Conservation (phyloP, 2,888 invertebrate species). For the Chymomyza caudatula region DNA sequence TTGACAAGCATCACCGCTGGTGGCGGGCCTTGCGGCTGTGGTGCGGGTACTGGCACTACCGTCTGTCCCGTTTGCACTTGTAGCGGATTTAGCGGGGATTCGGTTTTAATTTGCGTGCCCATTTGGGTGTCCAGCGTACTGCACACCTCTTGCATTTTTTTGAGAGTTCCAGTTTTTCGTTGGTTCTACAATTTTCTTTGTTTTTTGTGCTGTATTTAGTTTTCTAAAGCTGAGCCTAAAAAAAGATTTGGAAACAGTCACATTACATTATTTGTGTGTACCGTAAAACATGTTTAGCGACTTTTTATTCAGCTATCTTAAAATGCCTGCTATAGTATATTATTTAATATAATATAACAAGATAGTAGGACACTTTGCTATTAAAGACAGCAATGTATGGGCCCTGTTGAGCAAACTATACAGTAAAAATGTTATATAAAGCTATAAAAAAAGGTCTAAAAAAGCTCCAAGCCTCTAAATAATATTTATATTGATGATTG, state of each 20-base stretch:
- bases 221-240: not conserved
- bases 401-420: no score
- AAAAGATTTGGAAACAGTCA: conserved; percentile 19
- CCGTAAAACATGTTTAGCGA: no score
- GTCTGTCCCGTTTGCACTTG: conserved; percentile 76
- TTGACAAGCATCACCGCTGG: conserved; percentile 81
- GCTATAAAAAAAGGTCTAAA: no score
- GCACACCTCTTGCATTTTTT: conserved; percentile 78
- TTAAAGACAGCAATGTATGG: no score
- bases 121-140: conserved; percentile 76
- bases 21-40: conserved; percentile 52
- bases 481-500: no score
- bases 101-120: conserved; percentile 78
- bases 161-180: not conserved
- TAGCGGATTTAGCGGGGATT: conserved; percentile 76
- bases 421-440: no score
- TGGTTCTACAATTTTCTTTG: conserved; percentile 8
- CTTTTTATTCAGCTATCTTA: no score
- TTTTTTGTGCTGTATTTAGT: conserved; percentile 2
- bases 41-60: conserved; percentile 55
- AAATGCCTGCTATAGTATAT: no score
- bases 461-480: no score
- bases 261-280: no score
- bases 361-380: no score
- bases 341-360: no score